Conservation (phyloP, 2,888 invertebrate species). For the Orthosia incerta region DNA sequence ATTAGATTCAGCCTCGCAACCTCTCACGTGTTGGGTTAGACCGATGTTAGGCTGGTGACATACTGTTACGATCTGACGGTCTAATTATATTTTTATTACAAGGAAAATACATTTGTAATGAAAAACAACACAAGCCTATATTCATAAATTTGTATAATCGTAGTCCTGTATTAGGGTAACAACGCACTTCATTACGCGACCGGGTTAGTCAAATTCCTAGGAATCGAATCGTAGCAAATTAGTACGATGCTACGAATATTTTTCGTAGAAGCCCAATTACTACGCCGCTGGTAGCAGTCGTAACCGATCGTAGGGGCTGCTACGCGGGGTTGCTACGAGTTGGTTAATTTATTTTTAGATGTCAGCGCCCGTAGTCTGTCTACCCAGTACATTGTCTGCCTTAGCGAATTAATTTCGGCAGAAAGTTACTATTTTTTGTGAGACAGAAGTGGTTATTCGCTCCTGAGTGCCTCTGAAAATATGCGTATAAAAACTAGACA, state of each 20-base stretch:
- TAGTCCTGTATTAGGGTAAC: no score
- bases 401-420: conserved; percentile 60
- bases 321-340: conserved; percentile 9
- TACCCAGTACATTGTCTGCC: conserved; percentile 36
- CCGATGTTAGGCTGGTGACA: conserved; percentile 24
- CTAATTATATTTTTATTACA: not conserved
- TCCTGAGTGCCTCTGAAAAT: conserved; percentile 46
- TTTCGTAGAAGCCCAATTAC: not conserved
- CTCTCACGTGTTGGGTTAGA: conserved; percentile 54
- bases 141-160: no score
- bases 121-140: no score
- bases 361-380: not conserved
- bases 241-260: not conserved
- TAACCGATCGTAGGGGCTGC: conserved; percentile 19
- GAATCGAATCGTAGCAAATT: not conserved
- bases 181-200: not conserved
- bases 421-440: conserved; percentile 57
- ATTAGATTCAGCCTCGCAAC: conserved; percentile 68
- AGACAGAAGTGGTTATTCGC: conserved; percentile 44
- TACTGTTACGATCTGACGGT: not conserved
- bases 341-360: not conserved
- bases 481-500: conserved; percentile 54
- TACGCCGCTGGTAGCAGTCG: not conserved
- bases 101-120: no score
- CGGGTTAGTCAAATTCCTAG: not conserved